Percentiles rank a stretch among this genome's conserved stretches.
Conservation (phyloP, 2,888 invertebrate genomes). For the Pemphredon lugubris region DNA sequence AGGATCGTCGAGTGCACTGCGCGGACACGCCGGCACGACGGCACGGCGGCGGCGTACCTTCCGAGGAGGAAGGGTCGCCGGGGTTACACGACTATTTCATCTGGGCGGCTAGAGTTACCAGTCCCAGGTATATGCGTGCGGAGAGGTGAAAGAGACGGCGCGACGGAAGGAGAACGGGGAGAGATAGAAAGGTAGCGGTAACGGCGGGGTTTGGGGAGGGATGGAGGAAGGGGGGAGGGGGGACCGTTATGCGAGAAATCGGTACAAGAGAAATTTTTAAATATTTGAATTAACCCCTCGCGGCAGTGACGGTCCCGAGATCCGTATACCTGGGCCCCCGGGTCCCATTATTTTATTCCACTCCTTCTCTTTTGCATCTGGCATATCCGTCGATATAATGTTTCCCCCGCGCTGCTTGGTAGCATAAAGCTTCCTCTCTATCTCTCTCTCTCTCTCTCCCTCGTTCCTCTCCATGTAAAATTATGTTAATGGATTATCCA, state of each 20-base stretch:
- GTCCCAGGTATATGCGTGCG: conserved; percentile 56
- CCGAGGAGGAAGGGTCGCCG: conserved; percentile 62
- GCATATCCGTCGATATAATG: conserved; percentile 76
- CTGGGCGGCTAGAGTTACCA: conserved; percentile 68
- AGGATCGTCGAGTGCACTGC: conserved; percentile 57
- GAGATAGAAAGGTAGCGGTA: conserved; percentile 1
- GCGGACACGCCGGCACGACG: conserved; percentile 51
- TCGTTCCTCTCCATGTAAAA: conserved; percentile 79
- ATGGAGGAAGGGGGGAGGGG: conserved; percentile 30
- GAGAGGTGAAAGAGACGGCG: conserved; percentile 6
- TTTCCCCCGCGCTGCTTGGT: conserved; percentile 64
- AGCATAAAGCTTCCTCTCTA: conserved; percentile 52
- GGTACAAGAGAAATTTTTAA: conserved; percentile 76
- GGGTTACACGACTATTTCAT: conserved; percentile 67
- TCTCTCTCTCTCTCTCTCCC: no score
- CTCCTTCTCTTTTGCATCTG: conserved; percentile 79
- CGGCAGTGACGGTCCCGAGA: conserved; percentile 35
- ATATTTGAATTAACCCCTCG: conserved; percentile 80
- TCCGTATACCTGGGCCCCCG: conserved; percentile 70
- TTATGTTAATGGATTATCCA: conserved; percentile 82
- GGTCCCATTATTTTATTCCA: conserved; percentile 72
- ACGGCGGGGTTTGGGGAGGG: conserved; percentile 25
- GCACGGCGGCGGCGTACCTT: conserved; percentile 40
- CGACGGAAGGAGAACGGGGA: neutral
- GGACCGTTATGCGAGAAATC: conserved; percentile 77